These are phyloP conservation scores for Hormaphis cornu DNA, from an alignment of 1,140 invertebrate species.

Conservation along the genomic window DNA sequence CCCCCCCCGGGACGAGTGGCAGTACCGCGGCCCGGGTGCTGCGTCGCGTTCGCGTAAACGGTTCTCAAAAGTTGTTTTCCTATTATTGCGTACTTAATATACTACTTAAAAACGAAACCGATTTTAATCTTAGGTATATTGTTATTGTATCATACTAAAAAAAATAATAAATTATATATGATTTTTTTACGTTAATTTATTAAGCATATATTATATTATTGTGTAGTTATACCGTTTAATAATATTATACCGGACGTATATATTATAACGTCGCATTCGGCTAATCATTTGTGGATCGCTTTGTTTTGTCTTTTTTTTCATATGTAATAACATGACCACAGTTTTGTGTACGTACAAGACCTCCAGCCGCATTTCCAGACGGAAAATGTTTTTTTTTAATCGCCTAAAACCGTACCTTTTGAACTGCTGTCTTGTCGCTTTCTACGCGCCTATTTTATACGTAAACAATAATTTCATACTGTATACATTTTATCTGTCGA, in stretches of 20 bases:
- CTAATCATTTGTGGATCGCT: constrained; percentile 16
- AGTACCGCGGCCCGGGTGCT: no score
- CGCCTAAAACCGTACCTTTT: no score
- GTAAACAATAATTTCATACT: no score
- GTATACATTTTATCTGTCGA: no score
- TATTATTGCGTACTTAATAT: constrained; percentile 21
- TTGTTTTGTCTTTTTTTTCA: not conserved
- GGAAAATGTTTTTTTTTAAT: no score
- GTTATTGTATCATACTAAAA: not conserved
- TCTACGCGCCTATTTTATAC: no score
- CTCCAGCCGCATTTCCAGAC: no score
- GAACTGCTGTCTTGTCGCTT: no score
- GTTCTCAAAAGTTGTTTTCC: constrained; percentile 26
- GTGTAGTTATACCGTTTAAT: not conserved
- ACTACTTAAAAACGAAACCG: not conserved
- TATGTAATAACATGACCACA: no score
- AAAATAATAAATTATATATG: not conserved
- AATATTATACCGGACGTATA: not conserved
- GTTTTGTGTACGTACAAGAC: no score
- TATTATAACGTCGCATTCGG: not conserved
- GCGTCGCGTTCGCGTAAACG: no score
- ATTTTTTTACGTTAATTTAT: constrained; percentile 6
- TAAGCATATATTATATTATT: not conserved
- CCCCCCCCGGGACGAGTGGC: no score
- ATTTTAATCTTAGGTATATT: not conserved